Conservation (phyloP, 1,140 invertebrate species). For the Drosophila parabipectinata region DNA sequence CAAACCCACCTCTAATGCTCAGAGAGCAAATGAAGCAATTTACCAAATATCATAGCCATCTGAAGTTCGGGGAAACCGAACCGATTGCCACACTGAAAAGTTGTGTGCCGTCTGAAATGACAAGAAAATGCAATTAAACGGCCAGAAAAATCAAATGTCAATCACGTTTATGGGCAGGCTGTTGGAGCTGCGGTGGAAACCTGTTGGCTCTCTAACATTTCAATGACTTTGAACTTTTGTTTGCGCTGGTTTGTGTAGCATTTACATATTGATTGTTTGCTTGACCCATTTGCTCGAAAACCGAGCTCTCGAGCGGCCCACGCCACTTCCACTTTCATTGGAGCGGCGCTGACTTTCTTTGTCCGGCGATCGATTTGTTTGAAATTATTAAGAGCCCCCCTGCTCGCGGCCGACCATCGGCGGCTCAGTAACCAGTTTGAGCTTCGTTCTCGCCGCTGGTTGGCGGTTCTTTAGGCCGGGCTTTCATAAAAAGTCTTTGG, state of each 20-base stretch:
- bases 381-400: background rate
- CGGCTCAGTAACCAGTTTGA: conserved; percentile 56
- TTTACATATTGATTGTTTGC: conserved; percentile 74
- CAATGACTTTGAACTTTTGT: conserved; percentile 77
- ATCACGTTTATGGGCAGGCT: conserved; percentile 52
- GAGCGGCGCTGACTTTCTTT: conserved; percentile 58
- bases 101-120: conserved; percentile 15
- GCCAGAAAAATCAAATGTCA: conserved; percentile 62
- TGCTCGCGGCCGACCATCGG: background rate
- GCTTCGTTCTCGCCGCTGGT: conserved; percentile 51
- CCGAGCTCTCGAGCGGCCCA: conserved; percentile 59
- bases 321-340: conserved; percentile 78
- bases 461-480: conserved; percentile 37
- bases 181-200: conserved; percentile 40
- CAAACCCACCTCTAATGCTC: conserved; percentile 5
- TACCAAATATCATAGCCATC: conserved; percentile 8
- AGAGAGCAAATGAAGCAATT: conserved; percentile 17
- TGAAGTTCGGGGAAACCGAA: conserved; percentile 9
- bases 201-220: conserved; percentile 70
- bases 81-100: conserved; percentile 42
- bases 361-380: conserved; percentile 30
- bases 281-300: conserved; percentile 62
- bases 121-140: conserved; percentile 74
- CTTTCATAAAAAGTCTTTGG: conserved; percentile 81
- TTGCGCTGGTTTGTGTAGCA: conserved; percentile 28